A percentile compares a stretch with the other conserved stretches of the same genome.
Evolutionary conservation across 2,888 invertebrate genomes (phyloP).

Genomic region (Caenorhabditis becei): DNA sequence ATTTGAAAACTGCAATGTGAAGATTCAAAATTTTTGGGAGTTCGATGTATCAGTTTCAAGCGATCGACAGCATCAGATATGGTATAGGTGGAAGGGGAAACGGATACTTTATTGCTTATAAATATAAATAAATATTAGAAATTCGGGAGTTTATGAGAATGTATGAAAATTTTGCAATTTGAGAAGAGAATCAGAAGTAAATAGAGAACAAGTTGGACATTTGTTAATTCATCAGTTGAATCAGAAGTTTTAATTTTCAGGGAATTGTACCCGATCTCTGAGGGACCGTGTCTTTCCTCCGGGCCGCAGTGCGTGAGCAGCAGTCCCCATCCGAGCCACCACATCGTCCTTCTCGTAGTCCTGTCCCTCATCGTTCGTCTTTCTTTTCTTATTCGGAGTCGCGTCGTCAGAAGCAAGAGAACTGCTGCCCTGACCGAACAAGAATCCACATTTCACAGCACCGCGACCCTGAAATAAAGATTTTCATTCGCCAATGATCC

Average conservation of each 20-base stretch:
- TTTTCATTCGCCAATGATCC: no score
- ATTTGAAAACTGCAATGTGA: constrained; percentile 14
- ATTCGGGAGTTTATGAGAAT: neutral
- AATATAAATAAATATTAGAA: no score
- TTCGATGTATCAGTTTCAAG: constrained; percentile 27
- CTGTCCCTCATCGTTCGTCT: constrained; percentile 7
- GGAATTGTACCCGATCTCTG: constrained; percentile 27
- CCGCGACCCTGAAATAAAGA: constrained; percentile 64
- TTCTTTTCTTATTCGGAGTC: constrained; percentile 20
- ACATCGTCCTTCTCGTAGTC: constrained; percentile 51
- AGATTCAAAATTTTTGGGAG: neutral
- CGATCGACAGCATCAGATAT: constrained; percentile 37
- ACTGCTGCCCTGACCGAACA: constrained; percentile 46
- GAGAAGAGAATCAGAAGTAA: no score
- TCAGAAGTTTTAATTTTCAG: constrained; percentile 12
- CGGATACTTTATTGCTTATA: neutral
- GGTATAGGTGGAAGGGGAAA: neutral
- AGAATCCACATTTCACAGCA: constrained; percentile 60
- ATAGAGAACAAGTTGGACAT: no score
- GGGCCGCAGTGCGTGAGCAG: constrained; percentile 33
- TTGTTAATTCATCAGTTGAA: no score
- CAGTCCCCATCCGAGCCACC: constrained; percentile 33
- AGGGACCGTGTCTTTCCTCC: constrained; percentile 35
- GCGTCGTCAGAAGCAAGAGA: constrained; percentile 51
- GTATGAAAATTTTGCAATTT: neutral